Conservation (phyloP, 2,888 invertebrate species). For the Ochropleura plecta region DNA sequence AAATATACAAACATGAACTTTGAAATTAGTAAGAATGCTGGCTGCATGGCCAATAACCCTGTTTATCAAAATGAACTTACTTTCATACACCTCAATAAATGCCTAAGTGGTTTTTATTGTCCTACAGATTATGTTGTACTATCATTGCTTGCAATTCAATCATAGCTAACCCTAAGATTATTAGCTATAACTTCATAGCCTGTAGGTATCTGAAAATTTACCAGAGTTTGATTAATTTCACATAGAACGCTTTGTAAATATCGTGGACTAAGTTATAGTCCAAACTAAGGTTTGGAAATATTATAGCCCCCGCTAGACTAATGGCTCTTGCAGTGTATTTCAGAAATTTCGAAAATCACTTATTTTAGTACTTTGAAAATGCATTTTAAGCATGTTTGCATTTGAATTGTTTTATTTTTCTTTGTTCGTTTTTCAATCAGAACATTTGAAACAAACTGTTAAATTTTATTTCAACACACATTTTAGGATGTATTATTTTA, state of each 20-base stretch:
- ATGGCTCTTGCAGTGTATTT: background rate
- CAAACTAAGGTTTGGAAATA: background rate
- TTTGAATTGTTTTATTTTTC: background rate
- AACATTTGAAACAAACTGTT: slow-evolving; percentile 8
- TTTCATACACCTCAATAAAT: background rate
- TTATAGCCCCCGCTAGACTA: background rate
- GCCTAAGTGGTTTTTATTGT: slow-evolving; percentile 3
- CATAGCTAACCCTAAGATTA: background rate
- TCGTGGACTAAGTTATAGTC: background rate
- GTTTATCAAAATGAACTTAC: background rate
- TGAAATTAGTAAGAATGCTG: background rate
- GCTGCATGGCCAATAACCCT: background rate
- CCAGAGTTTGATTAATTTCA: background rate
- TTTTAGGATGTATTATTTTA: slow-evolving; percentile 24
- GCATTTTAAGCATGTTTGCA: background rate
- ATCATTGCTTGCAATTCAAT: slow-evolving; percentile 9
- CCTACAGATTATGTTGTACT: background rate
- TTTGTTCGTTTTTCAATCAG: background rate
- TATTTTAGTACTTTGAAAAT: background rate
- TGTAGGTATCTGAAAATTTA: background rate
- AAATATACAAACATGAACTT: background rate
- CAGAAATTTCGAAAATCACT: background rate
- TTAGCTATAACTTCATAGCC: slow-evolving; percentile 1
- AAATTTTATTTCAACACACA: slow-evolving; percentile 42
- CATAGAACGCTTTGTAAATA: background rate